Base-by-base conservation (phyloP, 1,140 invertebrate genomes). In the Conus ventricosus region DNA sequence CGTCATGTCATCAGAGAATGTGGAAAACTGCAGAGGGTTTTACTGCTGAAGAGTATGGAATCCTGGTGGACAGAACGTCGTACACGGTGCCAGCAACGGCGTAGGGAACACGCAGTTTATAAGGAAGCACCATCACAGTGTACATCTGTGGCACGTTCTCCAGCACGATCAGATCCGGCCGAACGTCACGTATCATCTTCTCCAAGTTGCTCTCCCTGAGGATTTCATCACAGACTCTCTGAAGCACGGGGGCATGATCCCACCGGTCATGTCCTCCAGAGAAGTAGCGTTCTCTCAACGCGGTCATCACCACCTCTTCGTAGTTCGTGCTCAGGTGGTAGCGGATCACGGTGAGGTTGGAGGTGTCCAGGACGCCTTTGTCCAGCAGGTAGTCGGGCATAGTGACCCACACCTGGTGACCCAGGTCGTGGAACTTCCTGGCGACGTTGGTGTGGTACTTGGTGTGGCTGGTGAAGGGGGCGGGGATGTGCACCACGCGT, bases 91-190 rank as follows among this genome's bases (percentile, higher is more conserved):
- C 85, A 8, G 78, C 63, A 6, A 76, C 57, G 1, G 85, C 85
- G 39, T 87, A 91, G 20, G 88, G 84, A 6, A 87, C 57, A 20
- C 60, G 55, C 23, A 91, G 67, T 8, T 71, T 86, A 67, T 91
- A 91, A 27, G 90, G 78, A 13, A 91, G 57, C n/a, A 89, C 76
- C 23, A 78, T n/a, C 6, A 88, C 57, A 53, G 80, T 82, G 54
- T 76, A 83, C 11, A 60, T 51, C 39, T 80, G 2, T 1, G 86
- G 78, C 2, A 17, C 25, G 11, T 27, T n/a, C 25, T 88, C 85
- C 11, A 89, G 51, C 17, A 87, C 75, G 25, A 89, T 53, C 20
- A 91, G 20, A 57, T 89, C 87, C n/a, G 86, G 86, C 17, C 87
- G 55, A n/a, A 85, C n/a, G 11, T 51, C 83, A 80, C 84, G 82